A percentile compares a stretch with the other conserved stretches of the same genome.
phyloP scores from a whole-genome alignment of 2,797 vertebrate genomes.

The Dicrostonyx torquatus region DNA sequence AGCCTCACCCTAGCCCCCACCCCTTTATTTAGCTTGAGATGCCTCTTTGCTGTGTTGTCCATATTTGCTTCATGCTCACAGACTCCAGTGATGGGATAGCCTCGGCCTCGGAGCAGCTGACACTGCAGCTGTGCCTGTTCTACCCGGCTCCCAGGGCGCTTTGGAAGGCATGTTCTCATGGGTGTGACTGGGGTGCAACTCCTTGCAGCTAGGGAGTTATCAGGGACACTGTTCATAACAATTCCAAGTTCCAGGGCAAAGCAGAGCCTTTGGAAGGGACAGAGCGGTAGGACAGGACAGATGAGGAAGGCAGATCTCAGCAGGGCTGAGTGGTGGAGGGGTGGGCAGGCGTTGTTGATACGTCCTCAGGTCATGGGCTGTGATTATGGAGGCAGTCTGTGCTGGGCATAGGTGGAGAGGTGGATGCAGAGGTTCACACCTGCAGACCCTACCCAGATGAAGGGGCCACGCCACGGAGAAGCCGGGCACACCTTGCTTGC shows the following conservation, averaged over 20 bases:
- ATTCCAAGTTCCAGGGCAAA: neutral
- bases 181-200: neutral
- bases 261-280: neutral
- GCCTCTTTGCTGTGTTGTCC: neutral
- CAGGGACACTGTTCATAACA: neutral
- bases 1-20: neutral
- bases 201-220: neutral
- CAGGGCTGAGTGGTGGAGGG: neutral
- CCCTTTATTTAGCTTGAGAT: neutral
- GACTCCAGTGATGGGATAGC: neutral
- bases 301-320: neutral
- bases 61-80: neutral
- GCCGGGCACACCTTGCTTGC: neutral
- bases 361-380: accelerated
- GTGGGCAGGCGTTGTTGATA: too few relatives aligned
- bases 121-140: neutral
- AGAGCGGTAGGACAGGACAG: neutral
- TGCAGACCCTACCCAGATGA: neutral
- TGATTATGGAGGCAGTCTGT: neutral
- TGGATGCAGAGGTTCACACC: neutral
- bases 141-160: neutral
- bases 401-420: neutral
- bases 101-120: neutral
- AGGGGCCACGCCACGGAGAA: neutral
- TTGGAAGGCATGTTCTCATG: too few relatives aligned